Base-by-base conservation (phyloP, 2,113 vertebrate genomes). In the Salvator merianae region DNA sequence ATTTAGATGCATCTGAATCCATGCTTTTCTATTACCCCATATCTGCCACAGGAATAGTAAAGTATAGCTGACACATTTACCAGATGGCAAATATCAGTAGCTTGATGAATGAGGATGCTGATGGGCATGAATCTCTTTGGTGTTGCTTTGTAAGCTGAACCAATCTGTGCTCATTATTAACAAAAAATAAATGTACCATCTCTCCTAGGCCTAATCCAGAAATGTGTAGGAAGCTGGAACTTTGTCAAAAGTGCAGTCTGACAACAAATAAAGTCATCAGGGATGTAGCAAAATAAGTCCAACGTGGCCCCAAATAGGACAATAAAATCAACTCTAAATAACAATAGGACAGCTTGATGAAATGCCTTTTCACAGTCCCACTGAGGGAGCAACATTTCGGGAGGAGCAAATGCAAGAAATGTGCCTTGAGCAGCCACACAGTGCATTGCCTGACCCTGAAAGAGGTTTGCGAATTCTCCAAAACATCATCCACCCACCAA, bases 341-440 rank as follows among this genome's bases (percentile, higher is more conserved):
- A n/a, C n/a, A 75, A 16, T 0, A 1, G 63, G 73, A 34, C 20
- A 28, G 50, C 34, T 63, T 72, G 78, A 74, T 62, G 66, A 66
- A 20, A 40, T 34, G 16, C 13, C 32, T 65, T 79, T 76, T n/a
- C 84, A 79, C 82, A 86, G 40, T 2, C 30, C 13, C n/a, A 40
- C 20, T 14, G 73, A 81, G 53, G 63, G 20, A 81, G 65, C 82
- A 63, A n/a, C 50, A 32, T 70, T 1, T 75, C 43, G 63, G 32
- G 40, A 16, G 1, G 55, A 79, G n/a, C 28, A 6, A 0, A 0
- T 40, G 2, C 20, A 53, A 32, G 3, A 1, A 30, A 47, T 1
- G 5, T 36, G 74, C 30, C 13, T 8, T 8, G 12, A 5, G 26
- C 55, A 80, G 66, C 76, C 5, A 16, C 2, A 77, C 28, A 5